Evolutionary conservation across 2,797 vertebrate genomes (phyloP).

Genomic region (Notamacropus eugenii): DNA sequence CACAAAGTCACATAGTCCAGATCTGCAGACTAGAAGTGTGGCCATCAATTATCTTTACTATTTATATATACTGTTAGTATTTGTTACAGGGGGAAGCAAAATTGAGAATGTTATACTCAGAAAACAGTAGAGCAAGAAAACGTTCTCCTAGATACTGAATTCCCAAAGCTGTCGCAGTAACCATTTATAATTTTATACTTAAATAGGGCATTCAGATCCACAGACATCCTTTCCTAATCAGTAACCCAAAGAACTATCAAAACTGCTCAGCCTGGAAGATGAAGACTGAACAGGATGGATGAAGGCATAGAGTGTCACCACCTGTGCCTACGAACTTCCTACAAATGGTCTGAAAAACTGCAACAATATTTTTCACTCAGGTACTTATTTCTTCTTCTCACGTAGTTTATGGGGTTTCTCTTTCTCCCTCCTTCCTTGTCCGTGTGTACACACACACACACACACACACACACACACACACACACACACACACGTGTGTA

Average conservation of each 20-base stretch:
- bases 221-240: constrained; percentile 26
- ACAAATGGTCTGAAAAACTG: constrained; percentile 22
- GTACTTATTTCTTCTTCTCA: neutral
- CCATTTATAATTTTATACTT: constrained; percentile 20
- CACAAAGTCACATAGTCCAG: neutral
- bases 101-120: neutral
- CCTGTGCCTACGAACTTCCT: neutral
- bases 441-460: too few relatives aligned
- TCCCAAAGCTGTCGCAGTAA: constrained; percentile 16
- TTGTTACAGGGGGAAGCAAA: neutral
- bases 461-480: neutral
- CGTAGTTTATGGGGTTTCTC: neutral
- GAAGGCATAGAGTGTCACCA: neutral
- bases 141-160: neutral
- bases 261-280: constrained; percentile 5
- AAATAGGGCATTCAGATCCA: constrained; percentile 25
- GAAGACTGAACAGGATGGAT: neutral
- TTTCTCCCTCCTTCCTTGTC: neutral
- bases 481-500: neutral
- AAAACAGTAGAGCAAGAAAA: constrained; percentile 33
- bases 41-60: neutral
- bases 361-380: neutral
- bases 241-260: neutral
- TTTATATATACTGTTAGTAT: neutral
- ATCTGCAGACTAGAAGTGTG: neutral